Evolutionary conservation across 2,888 invertebrate genomes (phyloP).

Genomic region (Callyntrura guangdongensis): DNA sequence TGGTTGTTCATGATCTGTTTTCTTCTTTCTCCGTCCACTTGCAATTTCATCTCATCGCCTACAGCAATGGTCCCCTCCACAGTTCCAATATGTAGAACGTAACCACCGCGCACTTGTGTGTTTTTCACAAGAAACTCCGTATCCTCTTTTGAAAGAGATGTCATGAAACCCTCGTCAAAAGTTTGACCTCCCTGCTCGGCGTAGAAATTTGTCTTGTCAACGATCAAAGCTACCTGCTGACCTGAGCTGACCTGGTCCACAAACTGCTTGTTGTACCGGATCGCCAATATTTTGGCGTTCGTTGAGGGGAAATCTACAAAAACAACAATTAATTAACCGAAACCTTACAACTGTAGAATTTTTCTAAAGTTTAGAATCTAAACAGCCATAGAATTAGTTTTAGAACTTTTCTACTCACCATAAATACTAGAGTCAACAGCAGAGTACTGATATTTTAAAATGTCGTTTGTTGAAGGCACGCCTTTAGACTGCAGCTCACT

Average conservation of each 20-base stretch:
- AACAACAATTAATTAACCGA: neutral
- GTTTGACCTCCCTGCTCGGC: constrained; percentile 99
- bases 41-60: constrained; percentile 93
- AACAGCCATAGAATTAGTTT: too few species aligned
- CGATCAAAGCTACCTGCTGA: constrained; percentile 95
- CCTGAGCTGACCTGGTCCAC: constrained; percentile 93
- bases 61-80: constrained; percentile 93
- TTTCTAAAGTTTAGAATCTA: neutral
- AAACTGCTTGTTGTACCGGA: constrained; percentile 93
- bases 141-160: constrained; percentile 92
- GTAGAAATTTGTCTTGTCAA: constrained; percentile 98
- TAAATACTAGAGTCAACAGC: constrained; percentile 89
- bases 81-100: constrained; percentile 96
- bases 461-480: constrained; percentile 95
- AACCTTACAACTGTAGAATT: neutral
- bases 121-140: constrained; percentile 93
- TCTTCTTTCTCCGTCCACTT: constrained; percentile 94
- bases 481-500: constrained; percentile 93
- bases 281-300: constrained; percentile 92
- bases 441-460: constrained; percentile 95
- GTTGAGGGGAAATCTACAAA: constrained; percentile 89
- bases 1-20: constrained; percentile 99
- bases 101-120: constrained; percentile 98
- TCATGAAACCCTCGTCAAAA: constrained; percentile 97
- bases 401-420: constrained; percentile 85